A percentile compares a stretch with the other conserved stretches of the same genome.
phyloP scores from a whole-genome alignment of 1,140 invertebrate genomes.

The Microplitis mediator region DNA sequence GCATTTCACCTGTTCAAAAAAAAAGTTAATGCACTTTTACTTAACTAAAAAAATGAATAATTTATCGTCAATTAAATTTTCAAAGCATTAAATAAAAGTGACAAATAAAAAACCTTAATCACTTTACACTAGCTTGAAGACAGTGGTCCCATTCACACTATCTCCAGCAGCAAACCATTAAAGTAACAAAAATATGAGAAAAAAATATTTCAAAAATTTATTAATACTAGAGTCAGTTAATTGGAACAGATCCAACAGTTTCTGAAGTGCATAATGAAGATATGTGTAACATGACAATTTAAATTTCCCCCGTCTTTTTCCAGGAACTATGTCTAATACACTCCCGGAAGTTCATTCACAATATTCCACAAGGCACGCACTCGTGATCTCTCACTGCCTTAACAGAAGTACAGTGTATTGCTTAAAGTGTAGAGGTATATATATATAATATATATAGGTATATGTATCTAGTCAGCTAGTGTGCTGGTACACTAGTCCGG shows the following conservation, averaged over 20 bases:
- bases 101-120: no score
- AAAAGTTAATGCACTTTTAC: no score
- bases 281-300: constrained; percentile 23
- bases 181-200: no score
- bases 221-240: neutral
- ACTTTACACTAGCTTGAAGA: no score
- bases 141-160: no score
- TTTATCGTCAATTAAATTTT: no score
- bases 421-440: no score
- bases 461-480: neutral
- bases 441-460: no score
- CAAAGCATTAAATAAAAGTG: no score
- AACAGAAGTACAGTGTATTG: neutral
- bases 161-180: no score
- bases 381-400: constrained; percentile 3
- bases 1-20: no score
- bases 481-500: neutral
- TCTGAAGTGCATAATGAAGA: constrained; percentile 11
- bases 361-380: constrained; percentile 4
- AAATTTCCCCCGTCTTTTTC: constrained; percentile 9
- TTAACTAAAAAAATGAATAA: no score
- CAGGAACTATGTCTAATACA: neutral
- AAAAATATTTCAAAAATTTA: neutral
- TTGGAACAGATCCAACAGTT: neutral
- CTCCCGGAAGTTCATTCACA: constrained; percentile 19